Evolutionary conservation across 2,113 vertebrate species (phyloP).

Genomic region (Elanus axillaris): DNA sequence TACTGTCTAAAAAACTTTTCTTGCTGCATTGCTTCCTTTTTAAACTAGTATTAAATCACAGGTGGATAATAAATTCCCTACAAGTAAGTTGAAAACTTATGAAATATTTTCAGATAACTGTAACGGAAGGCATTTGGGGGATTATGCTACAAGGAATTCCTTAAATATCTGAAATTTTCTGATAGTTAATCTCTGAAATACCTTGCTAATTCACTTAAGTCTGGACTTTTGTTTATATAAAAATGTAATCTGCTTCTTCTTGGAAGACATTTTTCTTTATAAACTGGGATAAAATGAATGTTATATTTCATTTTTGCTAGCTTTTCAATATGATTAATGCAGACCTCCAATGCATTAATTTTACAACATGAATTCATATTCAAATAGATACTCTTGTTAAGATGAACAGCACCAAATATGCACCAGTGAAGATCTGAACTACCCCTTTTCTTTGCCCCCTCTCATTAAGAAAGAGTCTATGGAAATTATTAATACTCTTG

Average conservation of each 20-base stretch:
- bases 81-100: not conserved
- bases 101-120: not conserved
- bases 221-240: constrained; percentile 25
- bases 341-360: constrained; percentile 43
- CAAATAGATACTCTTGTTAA: constrained; percentile 26
- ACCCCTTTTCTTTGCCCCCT: not conserved
- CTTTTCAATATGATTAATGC: constrained; percentile 55
- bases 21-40: not conserved
- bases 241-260: constrained; percentile 1
- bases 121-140: not conserved
- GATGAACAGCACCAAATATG: not conserved
- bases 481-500: not conserved
- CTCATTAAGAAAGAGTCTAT: not conserved
- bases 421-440: not conserved
- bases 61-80: not conserved
- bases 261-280: constrained; percentile 22
- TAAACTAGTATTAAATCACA: not conserved
- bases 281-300: constrained; percentile 20
- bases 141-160: not conserved
- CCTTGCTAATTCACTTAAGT: constrained; percentile 11
- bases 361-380: constrained; percentile 46
- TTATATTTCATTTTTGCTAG: constrained; percentile 55
- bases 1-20: not conserved
- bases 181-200: not conserved
- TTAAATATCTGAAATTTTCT: constrained; percentile 13